Evolutionary conservation across 2,797 vertebrate species (phyloP).

Genomic region (Channallabes apus): DNA sequence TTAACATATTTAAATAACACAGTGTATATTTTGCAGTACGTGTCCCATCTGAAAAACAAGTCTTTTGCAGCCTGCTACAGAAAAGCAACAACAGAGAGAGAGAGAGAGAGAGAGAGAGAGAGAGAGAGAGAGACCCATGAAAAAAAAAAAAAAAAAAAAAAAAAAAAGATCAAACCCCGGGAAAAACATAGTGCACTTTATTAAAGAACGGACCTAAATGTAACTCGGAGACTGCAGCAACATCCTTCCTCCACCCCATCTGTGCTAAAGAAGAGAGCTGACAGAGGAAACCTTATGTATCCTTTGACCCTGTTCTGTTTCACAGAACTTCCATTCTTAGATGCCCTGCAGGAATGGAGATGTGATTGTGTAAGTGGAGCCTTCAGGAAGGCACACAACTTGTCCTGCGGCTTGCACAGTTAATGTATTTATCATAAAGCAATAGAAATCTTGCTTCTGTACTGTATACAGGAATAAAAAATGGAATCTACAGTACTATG

Average conservation of each 20-base stretch:
- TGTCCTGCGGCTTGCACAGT: not conserved
- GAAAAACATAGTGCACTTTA: not conserved
- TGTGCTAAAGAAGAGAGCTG: not conserved
- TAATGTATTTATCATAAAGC: not conserved
- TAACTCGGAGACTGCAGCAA: not conserved
- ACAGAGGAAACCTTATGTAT: constrained; percentile 4
- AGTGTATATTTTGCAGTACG: not conserved
- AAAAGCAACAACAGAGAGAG: not conserved
- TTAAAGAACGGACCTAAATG: not conserved
- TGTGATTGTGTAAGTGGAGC: not conserved
- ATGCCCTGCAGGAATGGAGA: not conserved
- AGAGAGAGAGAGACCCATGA: not conserved
- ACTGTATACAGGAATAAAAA: not conserved
- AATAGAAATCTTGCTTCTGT: not conserved
- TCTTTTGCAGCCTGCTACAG: not conserved
- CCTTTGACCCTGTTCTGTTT: not conserved
- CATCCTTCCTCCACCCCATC: not conserved
- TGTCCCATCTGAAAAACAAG: constrained; percentile 6
- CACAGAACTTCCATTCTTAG: constrained; percentile 6
- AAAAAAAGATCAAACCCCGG: not conserved
- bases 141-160: too few species aligned
- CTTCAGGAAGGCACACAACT: not conserved
- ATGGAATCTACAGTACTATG: not conserved
- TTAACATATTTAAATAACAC: not conserved
- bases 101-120: not conserved